Conservation (phyloP, 1,140 invertebrate genomes). For the Tetramorium simillimum region DNA sequence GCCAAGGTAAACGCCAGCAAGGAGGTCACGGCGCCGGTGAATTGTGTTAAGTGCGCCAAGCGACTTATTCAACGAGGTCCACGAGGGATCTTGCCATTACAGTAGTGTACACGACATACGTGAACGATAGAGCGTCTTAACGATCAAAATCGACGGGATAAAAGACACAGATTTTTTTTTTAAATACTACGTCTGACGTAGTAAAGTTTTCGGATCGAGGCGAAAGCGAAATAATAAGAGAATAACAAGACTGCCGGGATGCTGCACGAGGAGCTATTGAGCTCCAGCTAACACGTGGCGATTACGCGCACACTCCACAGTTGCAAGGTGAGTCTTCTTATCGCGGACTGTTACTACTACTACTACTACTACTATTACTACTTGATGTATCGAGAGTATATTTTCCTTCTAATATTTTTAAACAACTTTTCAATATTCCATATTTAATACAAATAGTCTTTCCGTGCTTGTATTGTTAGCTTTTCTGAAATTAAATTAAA, state of each 20-base stretch:
- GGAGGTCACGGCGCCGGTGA: constrained; percentile 63
- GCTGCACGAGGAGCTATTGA: constrained; percentile 81
- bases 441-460: neutral
- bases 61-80: constrained; percentile 34
- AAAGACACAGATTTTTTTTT: neutral
- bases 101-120: constrained; percentile 11
- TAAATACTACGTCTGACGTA: neutral
- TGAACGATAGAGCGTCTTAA: constrained; percentile 15
- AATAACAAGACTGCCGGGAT: constrained; percentile 81
- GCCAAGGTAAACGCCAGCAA: constrained; percentile 54
- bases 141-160: neutral
- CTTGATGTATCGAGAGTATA: neutral
- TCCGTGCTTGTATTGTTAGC: neutral
- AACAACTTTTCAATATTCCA: no score
- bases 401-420: neutral
- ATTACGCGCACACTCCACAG: constrained; percentile 80
- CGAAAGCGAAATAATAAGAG: constrained; percentile 48
- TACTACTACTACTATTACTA: neutral
- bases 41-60: constrained; percentile 71
- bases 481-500: neutral
- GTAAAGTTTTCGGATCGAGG: constrained; percentile 6
- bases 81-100: neutral
- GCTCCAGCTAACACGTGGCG: constrained; percentile 84
- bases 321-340: constrained; percentile 80
- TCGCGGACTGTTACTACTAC: neutral